A percentile compares a stretch with the other conserved stretches of the same genome.
phyloP scores from a whole-genome alignment of 2,113 vertebrate genomes.

The Phaethornis superciliosus region DNA sequence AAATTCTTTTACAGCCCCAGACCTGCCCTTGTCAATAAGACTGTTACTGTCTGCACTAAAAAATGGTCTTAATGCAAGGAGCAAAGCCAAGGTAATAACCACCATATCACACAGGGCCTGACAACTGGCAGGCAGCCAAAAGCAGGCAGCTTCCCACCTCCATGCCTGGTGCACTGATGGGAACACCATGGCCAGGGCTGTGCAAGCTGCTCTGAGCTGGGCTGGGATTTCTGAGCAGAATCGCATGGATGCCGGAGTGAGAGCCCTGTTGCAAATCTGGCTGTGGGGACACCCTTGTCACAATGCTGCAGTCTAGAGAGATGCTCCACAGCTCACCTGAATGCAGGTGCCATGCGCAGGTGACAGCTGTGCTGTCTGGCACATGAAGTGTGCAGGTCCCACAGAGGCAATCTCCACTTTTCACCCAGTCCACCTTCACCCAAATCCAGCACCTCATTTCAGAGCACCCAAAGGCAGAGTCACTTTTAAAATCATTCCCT shows the following conservation, averaged over 20 bases:
- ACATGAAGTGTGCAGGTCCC: rapidly evolving
- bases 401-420: not conserved
- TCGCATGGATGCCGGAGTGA: rapidly evolving
- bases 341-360: rapidly evolving
- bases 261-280: not conserved
- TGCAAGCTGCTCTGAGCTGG: not conserved
- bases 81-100: slow-evolving; percentile 7
- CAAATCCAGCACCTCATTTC: not conserved
- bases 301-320: not conserved
- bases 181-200: not conserved
- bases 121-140: not conserved
- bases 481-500: not conserved
- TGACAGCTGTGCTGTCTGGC: not conserved
- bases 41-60: not conserved
- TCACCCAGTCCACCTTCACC: not conserved
- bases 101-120: rapidly evolving
- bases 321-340: rapidly evolving
- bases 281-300: not conserved
- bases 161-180: rapidly evolving
- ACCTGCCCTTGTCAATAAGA: not conserved
- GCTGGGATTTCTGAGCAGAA: not conserved
- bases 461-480: not conserved
- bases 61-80: not conserved
- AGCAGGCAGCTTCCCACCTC: not conserved
- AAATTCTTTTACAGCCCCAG: slow-evolving; percentile 34